phyloP scores from a whole-genome alignment of 1,140 invertebrate genomes.

The Alviniconcha marisindica region DNA sequence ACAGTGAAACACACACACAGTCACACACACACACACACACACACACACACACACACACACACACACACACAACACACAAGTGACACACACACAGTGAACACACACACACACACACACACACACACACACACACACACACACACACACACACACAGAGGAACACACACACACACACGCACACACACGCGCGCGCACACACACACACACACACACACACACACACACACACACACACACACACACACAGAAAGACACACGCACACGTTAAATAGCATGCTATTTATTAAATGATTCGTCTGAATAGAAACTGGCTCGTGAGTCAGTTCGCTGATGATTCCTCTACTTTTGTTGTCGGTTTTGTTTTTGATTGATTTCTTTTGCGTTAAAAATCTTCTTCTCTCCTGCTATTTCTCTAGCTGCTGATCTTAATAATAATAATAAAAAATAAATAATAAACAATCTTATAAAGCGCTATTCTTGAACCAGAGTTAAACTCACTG shows the following conservation, averaged over 20 bases:
- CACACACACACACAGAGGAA: background rate
- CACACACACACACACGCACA: constrained; percentile 16
- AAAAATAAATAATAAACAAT: no score
- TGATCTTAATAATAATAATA: no score
- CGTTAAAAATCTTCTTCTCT: no score
- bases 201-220: constrained; percentile 20
- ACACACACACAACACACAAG: background rate
- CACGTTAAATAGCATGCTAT: no score
- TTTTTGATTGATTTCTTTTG: no score
- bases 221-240: constrained; percentile 25
- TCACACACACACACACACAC: background rate
- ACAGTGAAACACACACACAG: constrained; percentile 10
- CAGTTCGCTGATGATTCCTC: no score
- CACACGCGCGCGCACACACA: constrained; percentile 6
- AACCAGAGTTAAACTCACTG: no score
- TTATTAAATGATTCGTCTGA: no score
- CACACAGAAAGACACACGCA: background rate
- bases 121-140: constrained; percentile 31
- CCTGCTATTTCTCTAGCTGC: no score
- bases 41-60: background rate
- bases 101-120: constrained; percentile 36
- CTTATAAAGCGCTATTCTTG: no score
- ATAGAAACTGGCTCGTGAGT: no score
- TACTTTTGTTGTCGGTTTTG: no score
- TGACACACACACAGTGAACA: background rate